These are phyloP conservation scores for Cosmia trapezina DNA, from an alignment of 2,888 invertebrate species.

Conservation along the genomic window DNA sequence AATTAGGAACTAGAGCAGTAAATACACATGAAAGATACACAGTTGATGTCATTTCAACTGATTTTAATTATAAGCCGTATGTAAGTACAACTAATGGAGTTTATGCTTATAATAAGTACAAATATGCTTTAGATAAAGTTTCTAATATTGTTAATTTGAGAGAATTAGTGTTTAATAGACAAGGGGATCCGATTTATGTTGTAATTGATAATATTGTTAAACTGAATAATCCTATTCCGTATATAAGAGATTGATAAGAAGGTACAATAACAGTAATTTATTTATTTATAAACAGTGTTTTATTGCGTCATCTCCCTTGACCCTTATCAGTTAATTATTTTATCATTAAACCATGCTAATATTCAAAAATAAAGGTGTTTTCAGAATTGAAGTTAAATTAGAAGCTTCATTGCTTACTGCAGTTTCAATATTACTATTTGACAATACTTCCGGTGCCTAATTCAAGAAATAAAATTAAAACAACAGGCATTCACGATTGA, in stretches of 20 bases:
- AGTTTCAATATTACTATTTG: too few species aligned
- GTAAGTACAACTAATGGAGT: conserved; percentile 78
- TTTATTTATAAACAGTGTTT: conserved; percentile 50
- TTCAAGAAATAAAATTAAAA: too few species aligned
- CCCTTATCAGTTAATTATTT: conserved; percentile 3
- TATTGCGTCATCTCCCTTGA: conserved; percentile 21
- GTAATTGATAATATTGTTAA: conserved; percentile 79
- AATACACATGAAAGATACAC: conserved; percentile 77
- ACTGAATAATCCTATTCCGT: conserved; percentile 70
- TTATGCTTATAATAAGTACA: conserved; percentile 83
- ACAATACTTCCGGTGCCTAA: too few species aligned
- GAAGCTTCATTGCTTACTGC: too few species aligned
- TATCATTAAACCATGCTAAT: background rate
- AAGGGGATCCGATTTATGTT: conserved; percentile 80
- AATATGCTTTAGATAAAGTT: conserved; percentile 81
- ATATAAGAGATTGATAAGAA: conserved; percentile 50
- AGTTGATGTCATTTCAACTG: conserved; percentile 74
- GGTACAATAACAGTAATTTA: conserved; percentile 37
- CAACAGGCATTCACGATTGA: too few species aligned
- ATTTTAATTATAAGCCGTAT: conserved; percentile 75
- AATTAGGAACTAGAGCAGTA: conserved; percentile 78
- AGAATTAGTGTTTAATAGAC: conserved; percentile 78
- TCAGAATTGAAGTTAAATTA: too few species aligned
- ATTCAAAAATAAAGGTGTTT: too few species aligned
- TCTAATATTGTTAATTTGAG: conserved; percentile 76